A percentile compares a stretch with the other conserved stretches of the same genome.
Evolutionary conservation across 2,888 invertebrate species (phyloP).

Genomic region (Euclidia mi): DNA sequence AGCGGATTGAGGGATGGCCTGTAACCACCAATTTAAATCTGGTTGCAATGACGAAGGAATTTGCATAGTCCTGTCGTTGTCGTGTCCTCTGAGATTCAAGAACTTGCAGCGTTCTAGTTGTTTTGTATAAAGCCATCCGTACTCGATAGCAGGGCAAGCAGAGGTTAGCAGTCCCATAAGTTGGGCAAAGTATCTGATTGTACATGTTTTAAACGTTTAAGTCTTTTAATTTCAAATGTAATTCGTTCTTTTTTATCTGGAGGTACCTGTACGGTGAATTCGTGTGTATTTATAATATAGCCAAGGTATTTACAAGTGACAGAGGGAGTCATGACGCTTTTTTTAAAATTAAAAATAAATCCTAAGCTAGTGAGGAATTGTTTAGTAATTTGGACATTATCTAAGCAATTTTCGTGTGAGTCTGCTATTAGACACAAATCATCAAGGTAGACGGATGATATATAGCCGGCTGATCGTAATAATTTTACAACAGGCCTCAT

Average conservation of each 20-base stretch:
- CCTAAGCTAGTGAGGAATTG: neutral
- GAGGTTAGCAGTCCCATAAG: conserved; percentile 3
- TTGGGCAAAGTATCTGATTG: conserved; percentile 3
- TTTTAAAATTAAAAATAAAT: neutral
- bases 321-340: neutral
- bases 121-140: conserved; percentile 11
- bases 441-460: neutral
- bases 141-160: conserved; percentile 9
- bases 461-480: neutral
- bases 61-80: too few relatives aligned
- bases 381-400: neutral
- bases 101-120: conserved; percentile 6
- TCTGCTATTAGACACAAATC: neutral
- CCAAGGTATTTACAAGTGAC: neutral
- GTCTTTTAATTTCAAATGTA: neutral
- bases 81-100: neutral
- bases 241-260: neutral
- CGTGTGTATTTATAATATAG: neutral
- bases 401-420: neutral
- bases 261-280: neutral
- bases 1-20: too few relatives aligned
- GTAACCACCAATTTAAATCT: too few relatives aligned
- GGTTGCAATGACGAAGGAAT: too few relatives aligned
- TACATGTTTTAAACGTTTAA: neutral
- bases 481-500: neutral